Evolutionary conservation across 2,797 vertebrate genomes (phyloP).

Genomic region (Siniperca scherzeri): DNA sequence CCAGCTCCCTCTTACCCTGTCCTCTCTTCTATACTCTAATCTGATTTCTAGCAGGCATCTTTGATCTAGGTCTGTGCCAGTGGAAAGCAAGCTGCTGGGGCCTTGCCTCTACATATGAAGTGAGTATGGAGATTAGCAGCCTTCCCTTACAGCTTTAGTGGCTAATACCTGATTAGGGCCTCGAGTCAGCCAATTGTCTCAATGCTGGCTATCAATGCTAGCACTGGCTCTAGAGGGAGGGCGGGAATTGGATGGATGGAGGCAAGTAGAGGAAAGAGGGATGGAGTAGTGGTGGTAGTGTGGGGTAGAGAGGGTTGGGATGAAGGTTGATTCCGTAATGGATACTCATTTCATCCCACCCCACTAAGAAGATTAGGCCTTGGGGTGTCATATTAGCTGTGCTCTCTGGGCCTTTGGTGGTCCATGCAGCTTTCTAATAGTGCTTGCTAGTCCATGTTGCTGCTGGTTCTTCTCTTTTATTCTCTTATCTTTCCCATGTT

Average conservation of each 20-base stretch:
- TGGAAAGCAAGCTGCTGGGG: constrained; percentile 89
- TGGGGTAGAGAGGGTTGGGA: constrained; percentile 85
- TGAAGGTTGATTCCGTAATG: constrained; percentile 98
- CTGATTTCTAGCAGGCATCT: constrained; percentile 95
- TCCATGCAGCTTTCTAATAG: constrained; percentile 91
- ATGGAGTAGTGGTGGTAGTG: constrained; percentile 64
- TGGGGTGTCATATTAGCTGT: constrained; percentile 97
- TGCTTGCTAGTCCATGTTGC: constrained; percentile 79
- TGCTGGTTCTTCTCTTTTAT: constrained; percentile 11
- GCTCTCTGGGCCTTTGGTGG: constrained; percentile 93
- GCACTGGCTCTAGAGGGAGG: constrained; percentile 87
- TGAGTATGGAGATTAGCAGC: constrained; percentile 98
- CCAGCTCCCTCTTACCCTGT: constrained; percentile 83
- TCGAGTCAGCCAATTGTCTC: constrained; percentile 95
- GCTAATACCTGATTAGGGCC: constrained; percentile 99
- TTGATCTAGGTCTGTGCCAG: constrained; percentile 90
- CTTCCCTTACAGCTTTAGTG: constrained; percentile 93
- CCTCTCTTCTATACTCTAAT: constrained; percentile 89
- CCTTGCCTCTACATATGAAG: constrained; percentile 94
- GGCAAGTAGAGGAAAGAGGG: constrained; percentile 45
- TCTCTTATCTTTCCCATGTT: constrained; percentile 73
- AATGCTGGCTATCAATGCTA: constrained; percentile 91
- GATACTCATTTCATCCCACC: constrained; percentile 98
- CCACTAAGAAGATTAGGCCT: constrained; percentile 99
- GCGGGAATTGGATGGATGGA: constrained; percentile 27